phyloP scores from a whole-genome alignment of 2,888 invertebrate species.

The Blomia tropicalis region DNA sequence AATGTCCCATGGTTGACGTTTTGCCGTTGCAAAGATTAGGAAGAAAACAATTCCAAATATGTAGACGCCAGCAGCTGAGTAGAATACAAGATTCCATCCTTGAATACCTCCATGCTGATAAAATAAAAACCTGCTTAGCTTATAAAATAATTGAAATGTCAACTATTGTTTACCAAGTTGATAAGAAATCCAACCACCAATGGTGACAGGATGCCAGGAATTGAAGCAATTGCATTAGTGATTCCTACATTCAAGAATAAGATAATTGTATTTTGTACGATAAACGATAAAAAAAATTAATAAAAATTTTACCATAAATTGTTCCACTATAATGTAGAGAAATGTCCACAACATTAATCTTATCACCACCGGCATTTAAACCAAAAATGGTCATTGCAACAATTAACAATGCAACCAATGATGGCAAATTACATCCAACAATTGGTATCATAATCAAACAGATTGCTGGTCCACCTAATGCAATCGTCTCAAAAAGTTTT shows the following conservation, averaged over 20 bases:
- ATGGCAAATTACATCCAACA: conserved; percentile 27
- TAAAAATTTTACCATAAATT: too few relatives aligned
- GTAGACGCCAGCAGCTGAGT: conserved; percentile 35
- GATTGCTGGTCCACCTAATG: conserved; percentile 28
- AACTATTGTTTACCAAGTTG: neutral
- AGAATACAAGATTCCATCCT: conserved; percentile 35
- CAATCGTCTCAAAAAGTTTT: conserved; percentile 30
- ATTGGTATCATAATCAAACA: conserved; percentile 27
- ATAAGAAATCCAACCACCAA: conserved; percentile 28
- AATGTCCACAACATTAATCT: conserved; percentile 30
- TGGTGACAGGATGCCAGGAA: conserved; percentile 29
- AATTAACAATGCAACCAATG: conserved; percentile 28
- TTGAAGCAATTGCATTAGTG: conserved; percentile 27
- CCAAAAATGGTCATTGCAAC: conserved; percentile 29
- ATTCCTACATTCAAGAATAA: too few relatives aligned
- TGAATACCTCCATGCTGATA: neutral
- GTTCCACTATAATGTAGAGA: conserved; percentile 29
- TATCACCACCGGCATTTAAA: conserved; percentile 43
- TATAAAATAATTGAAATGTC: neutral
- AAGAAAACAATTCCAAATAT: conserved; percentile 34
- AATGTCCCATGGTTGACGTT: conserved; percentile 30
- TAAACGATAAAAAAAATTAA: too few relatives aligned
- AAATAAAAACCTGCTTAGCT: neutral
- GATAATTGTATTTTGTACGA: too few relatives aligned
- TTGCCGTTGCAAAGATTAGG: conserved; percentile 30